Conservation (phyloP, 2,113 vertebrate species). For the Acanthochromis polyacanthus region DNA sequence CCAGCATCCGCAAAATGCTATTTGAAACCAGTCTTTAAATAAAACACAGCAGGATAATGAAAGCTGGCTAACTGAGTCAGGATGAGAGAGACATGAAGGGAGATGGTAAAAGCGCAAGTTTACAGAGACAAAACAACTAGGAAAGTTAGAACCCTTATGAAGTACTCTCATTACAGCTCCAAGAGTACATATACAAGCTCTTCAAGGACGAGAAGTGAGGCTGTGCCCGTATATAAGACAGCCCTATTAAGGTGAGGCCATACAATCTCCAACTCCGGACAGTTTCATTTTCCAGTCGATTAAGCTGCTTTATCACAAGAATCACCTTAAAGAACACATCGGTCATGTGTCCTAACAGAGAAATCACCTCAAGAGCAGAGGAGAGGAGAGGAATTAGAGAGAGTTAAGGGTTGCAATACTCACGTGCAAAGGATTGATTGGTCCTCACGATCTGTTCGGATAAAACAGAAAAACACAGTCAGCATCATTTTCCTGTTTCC, state of each 20-base stretch:
- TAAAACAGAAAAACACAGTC: constrained; percentile 57
- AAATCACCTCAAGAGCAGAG: constrained; percentile 9
- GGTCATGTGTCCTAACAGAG: constrained; percentile 2
- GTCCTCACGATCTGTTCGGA: constrained; percentile 93
- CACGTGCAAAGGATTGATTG: constrained; percentile 99
- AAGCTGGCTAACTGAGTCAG: constrained; percentile 33
- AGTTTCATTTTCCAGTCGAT: constrained; percentile 54
- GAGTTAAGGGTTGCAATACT: constrained; percentile 76
- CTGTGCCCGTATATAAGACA: background rate
- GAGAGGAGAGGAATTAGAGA: background rate
- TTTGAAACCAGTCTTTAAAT: constrained; percentile 71
- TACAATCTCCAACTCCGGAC: constrained; percentile 18
- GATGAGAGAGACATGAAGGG: constrained; percentile 26
- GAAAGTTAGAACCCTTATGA: background rate
- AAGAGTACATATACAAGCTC: background rate
- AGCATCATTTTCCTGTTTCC: constrained; percentile 23
- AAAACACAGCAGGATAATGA: constrained; percentile 50
- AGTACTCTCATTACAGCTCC: background rate
- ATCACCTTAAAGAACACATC: constrained; percentile 21
- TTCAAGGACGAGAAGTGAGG: constrained; percentile 7
- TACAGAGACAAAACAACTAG: background rate
- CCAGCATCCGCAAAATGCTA: constrained; percentile 58
- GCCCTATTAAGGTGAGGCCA: constrained; percentile 10
- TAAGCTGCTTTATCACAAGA: constrained; percentile 31
- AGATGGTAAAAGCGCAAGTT: background rate